Percentiles rank a stretch among this genome's conserved stretches.
Evolutionary conservation across 1,140 invertebrate genomes (phyloP).

Genomic region (Thaumatotibia leucotreta): DNA sequence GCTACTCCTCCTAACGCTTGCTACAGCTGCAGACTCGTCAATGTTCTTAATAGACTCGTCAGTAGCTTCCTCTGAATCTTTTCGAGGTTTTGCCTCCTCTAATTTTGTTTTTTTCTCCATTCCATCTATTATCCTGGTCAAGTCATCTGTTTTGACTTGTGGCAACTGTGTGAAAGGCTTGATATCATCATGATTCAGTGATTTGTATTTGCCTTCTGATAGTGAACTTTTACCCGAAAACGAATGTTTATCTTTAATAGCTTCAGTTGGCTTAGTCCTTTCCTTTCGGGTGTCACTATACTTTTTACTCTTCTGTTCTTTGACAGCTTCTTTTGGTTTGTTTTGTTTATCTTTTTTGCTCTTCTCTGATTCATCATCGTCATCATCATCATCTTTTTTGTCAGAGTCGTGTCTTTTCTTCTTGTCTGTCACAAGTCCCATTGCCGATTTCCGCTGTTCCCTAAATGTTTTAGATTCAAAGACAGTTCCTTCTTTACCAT

Average conservation of each 20-base stretch:
- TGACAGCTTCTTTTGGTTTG: conserved; percentile 57
- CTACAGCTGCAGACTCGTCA: conserved; percentile 18
- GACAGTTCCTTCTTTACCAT: conserved; percentile 47
- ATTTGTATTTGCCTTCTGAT: conserved; percentile 51
- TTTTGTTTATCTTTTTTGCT: conserved; percentile 61
- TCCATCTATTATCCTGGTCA: conserved; percentile 66
- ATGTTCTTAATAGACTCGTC: conserved; percentile 20
- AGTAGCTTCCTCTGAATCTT: conserved; percentile 26
- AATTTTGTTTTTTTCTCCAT: conserved; percentile 60
- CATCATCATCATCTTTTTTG: conserved; percentile 60
- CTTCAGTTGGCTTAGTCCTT: conserved; percentile 53
- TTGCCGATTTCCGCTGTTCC: conserved; percentile 53
- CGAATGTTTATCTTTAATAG: conserved; percentile 53
- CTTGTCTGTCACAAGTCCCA: conserved; percentile 44
- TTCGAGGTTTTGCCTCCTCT: conserved; percentile 37
- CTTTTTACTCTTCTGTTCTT: conserved; percentile 70
- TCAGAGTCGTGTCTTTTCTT: conserved; percentile 63
- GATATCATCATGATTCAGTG: conserved; percentile 66
- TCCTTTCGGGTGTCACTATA: conserved; percentile 72
- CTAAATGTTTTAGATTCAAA: conserved; percentile 64
- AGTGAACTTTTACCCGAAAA: conserved; percentile 58
- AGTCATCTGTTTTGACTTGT: conserved; percentile 69
- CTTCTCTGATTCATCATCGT: conserved; percentile 43
- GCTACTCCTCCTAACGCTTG: conserved; percentile 75
- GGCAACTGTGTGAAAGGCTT: conserved; percentile 73